Base-by-base conservation (phyloP, 1,140 invertebrate genomes). In the Rhysida immarginata region DNA sequence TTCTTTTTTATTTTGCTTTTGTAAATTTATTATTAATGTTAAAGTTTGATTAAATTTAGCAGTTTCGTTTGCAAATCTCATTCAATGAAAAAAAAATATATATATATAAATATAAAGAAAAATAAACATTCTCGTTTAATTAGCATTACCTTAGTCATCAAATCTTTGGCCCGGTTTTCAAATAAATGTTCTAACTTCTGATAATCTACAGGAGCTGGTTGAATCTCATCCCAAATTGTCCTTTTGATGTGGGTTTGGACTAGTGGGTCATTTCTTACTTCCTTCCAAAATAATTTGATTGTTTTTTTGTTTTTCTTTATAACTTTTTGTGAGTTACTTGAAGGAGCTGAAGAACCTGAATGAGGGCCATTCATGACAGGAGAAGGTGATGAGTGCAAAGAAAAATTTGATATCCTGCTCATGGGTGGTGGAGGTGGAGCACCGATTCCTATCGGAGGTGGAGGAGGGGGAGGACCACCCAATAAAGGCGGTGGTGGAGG, bases 241-340 rank as follows among this genome's bases (percentile, higher is more conserved):
- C 82, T 81, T 59, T 74, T 76, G 58, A 79, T 67, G 58, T 80
- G 78, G 2, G 82, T 77, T 35, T 83, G 72, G 14, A 85, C 81
- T 18, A 84, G 77, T 20, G 81, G 80, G 68, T 91, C 88, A 59
- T 94, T 88, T 58, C 86, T 78, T 2, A 91, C 82, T 73, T 97
- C 91, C 68, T 88, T 88, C 96, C 96, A 99, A 70, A 99, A 98
- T n/a, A 99, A 74, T 74, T 96, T 96, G 2, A 98, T 84, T n/a
- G 95, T 97, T 70, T 97, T 97, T 69, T 96, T 96, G 63, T 81
- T 92, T 68, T 96, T 96, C 65, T 84, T 85, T 18, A 66, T 55
- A 25, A 42, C 53, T 20, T 26, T 27, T 26, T 35, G 20, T 56
- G 45, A 41, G 44, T 59, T 51, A 35, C 23, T 46, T 42, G 18